Percentiles rank a stretch among this genome's conserved stretches.
Evolutionary conservation across 2,113 vertebrate genomes (phyloP).

Genomic region (Brachirus orientalis): DNA sequence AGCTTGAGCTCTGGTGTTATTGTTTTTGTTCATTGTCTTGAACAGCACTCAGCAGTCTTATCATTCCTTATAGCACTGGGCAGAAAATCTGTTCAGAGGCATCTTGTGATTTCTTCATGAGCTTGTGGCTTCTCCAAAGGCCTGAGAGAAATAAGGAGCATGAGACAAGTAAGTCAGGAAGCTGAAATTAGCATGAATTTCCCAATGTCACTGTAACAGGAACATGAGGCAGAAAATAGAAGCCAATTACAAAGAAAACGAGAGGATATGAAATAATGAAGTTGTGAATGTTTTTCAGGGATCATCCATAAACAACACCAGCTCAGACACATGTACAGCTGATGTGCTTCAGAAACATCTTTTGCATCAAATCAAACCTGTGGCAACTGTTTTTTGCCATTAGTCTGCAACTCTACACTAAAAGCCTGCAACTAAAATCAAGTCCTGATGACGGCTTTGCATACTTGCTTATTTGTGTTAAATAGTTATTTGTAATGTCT

Average conservation of each 20-base stretch:
- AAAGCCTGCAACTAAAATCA: neutral
- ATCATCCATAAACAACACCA: neutral
- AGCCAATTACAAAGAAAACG: neutral
- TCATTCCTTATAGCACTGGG: neutral
- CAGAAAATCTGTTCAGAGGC: conserved; percentile 1
- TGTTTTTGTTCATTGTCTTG: conserved; percentile 10
- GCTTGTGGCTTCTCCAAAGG: conserved; percentile 24
- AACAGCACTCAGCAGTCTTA: conserved; percentile 1
- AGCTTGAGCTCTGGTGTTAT: too few relatives aligned
- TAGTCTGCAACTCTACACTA: neutral
- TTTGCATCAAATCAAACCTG: neutral
- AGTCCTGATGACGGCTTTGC: too few relatives aligned
- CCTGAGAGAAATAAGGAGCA: conserved; percentile 20
- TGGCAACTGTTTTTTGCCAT: too few relatives aligned
- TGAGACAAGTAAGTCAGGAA: neutral
- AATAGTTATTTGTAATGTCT: too few relatives aligned
- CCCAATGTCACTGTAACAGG: conserved; percentile 32
- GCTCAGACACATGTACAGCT: neutral
- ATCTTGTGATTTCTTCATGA: conserved; percentile 31
- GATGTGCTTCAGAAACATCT: neutral
- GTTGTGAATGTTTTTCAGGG: neutral
- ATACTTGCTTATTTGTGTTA: too few relatives aligned
- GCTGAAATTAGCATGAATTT: conserved; percentile 30
- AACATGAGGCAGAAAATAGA: conserved; percentile 1
- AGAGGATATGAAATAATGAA: conserved; percentile 17